A percentile compares a stretch with the other conserved stretches of the same genome.
Evolutionary conservation across 2,113 vertebrate species (phyloP).

Genomic region (Eublepharis macularius): DNA sequence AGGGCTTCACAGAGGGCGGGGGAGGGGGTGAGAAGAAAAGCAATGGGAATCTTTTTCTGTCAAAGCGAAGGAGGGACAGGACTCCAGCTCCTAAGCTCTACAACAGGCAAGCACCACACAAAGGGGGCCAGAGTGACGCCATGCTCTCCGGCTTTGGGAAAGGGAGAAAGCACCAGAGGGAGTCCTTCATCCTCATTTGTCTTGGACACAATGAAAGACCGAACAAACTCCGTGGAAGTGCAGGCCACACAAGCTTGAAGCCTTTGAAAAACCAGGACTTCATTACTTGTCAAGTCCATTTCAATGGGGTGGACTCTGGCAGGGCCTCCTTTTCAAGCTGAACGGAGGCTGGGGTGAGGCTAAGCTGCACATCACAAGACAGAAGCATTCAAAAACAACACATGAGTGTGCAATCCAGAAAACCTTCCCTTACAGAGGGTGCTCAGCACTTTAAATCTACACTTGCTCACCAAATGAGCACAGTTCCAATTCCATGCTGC

Average conservation of each 20-base stretch:
- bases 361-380: too few relatives aligned
- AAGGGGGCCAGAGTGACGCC: background rate
- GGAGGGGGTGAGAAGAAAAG: too few relatives aligned
- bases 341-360: too few relatives aligned
- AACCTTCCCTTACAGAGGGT: background rate
- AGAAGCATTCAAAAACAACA: background rate
- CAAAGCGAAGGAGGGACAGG: background rate
- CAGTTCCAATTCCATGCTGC: too few relatives aligned
- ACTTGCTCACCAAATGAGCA: too few relatives aligned
- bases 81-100: background rate
- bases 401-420: too few relatives aligned
- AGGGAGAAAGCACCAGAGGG: too few relatives aligned
- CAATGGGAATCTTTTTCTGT: too few relatives aligned
- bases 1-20: too few relatives aligned
- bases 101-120: background rate
- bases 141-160: background rate
- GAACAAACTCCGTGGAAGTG: background rate
- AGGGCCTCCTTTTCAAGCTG: conserved; percentile 7
- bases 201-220: background rate
- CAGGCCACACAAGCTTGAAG: background rate
- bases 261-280: background rate
- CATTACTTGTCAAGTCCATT: background rate
- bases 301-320: background rate
- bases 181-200: background rate
- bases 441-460: too few relatives aligned